These are phyloP conservation scores for Lamellibrachia luymesi DNA, from an alignment of 1,140 invertebrate species.

Conservation along the genomic window DNA sequence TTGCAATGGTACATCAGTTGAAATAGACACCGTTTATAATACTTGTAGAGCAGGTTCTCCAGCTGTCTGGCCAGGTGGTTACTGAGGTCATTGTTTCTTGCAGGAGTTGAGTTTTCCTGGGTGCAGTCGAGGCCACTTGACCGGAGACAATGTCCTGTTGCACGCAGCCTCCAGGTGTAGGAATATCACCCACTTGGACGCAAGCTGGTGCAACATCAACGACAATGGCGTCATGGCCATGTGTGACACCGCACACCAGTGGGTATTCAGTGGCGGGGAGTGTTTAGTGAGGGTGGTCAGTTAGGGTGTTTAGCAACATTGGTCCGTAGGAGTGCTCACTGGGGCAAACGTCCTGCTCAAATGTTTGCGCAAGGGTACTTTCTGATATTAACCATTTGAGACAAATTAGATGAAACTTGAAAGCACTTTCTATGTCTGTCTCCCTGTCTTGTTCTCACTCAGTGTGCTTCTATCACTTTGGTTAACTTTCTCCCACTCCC, in stretches of 20 bases:
- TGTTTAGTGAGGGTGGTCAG: background rate
- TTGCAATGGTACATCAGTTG: no score
- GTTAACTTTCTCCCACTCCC: no score
- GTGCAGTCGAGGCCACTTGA: slow-evolving; percentile 47
- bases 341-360: no score
- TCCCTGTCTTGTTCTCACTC: no score
- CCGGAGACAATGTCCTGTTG: slow-evolving; percentile 48
- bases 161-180: slow-evolving; percentile 46
- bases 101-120: slow-evolving; percentile 51
- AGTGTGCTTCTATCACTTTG: no score
- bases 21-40: background rate
- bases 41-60: background rate
- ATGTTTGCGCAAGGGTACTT: no score
- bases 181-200: slow-evolving; percentile 50
- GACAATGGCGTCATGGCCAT: slow-evolving; percentile 50
- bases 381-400: no score
- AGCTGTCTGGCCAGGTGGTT: background rate
- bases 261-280: background rate
- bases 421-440: no score
- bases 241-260: slow-evolving; percentile 41
- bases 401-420: no score
- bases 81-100: slow-evolving; percentile 1
- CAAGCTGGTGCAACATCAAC: slow-evolving; percentile 50
- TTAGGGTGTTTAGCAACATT: background rate
- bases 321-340: no score